Evolutionary conservation across 2,888 invertebrate genomes (phyloP), one percentile per base, ranked within the genome.

Genomic region (Escarpia spicata): DNA sequence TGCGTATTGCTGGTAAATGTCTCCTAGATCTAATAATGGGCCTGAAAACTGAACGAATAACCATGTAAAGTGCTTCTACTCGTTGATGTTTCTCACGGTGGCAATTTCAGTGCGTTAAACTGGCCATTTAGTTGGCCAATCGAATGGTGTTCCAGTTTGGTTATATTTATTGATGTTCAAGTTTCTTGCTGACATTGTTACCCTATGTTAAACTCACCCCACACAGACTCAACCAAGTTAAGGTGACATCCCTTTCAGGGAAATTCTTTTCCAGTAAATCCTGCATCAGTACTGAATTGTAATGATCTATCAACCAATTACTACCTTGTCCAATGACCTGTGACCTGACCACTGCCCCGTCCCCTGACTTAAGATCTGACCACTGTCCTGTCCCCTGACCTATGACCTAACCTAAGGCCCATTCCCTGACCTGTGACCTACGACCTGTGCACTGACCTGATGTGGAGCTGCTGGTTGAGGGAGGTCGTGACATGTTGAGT

Each of bases 381-480:
- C 1, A 75, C 6, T 75, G 1, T 1, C n/a, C 19, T 19, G 1
- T 26, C n/a, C 19, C 19, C 75, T 75, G 19, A 75, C 75, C 75
- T 75, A 26, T 75, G 26, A 75, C 75, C 75, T 75, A 26, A 75
- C 75, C 75, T n/a, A n/a, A n/a, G n/a, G n/a, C n/a, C n/a, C n/a
- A n/a, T n/a, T n/a, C n/a, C n/a, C n/a, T 75, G 75, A 26, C 75
- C 6, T 19, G 3, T 75, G 75, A 75, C 75, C n/a, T 26, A 19
- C 6, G 75, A 75, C 75, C 75, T 75, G 75, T 26, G 26, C 6
- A 92, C 92, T 93, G 43, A 93, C 94, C 92, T 75, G 93, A 92
- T 26, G 92, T 44, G 0, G 94, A 93, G 91, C 94, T 94, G 58
- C 92, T 60, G 75, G 94, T 91, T 37, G 94, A 93, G 31, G 93